Percentiles rank a stretch among this genome's conserved stretches.
These are phyloP conservation scores for Batillaria attramentaria DNA, from an alignment of 1,140 invertebrate species.

Conservation along the genomic window DNA sequence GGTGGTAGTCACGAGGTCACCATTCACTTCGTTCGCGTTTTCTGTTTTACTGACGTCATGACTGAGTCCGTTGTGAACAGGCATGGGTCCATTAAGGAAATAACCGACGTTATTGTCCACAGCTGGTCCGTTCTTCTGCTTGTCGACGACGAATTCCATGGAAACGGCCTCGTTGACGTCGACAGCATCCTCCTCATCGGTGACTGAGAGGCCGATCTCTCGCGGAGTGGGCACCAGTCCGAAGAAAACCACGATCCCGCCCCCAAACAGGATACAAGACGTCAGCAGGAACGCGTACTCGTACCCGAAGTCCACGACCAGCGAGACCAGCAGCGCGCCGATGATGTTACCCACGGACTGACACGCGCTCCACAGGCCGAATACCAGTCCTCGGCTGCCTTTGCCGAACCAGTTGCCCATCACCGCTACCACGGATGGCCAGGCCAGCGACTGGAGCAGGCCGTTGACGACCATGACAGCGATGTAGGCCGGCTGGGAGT, in stretches of 20 bases:
- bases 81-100: too few relatives aligned
- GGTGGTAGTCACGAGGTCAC: too few relatives aligned
- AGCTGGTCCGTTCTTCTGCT: too few relatives aligned
- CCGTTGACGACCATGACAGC: conserved; percentile 82
- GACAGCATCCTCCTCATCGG: not conserved
- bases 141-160: too few relatives aligned
- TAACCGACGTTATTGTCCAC: too few relatives aligned
- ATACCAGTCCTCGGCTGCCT: conserved; percentile 74
- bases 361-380: conserved; percentile 74
- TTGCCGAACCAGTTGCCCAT: conserved; percentile 97
- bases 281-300: conserved; percentile 73
- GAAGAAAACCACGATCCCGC: conserved; percentile 69
- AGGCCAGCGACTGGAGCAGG: conserved; percentile 91
- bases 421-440: conserved; percentile 90
- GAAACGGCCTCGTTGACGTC: too few relatives aligned
- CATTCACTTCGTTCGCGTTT: too few relatives aligned
- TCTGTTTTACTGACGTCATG: too few relatives aligned
- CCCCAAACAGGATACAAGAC: conserved; percentile 67
- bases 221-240: conserved; percentile 67
- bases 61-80: too few relatives aligned
- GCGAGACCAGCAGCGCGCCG: conserved; percentile 71
- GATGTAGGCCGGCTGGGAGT: conserved; percentile 71
- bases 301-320: conserved; percentile 72
- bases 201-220: conserved; percentile 51
- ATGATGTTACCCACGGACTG: conserved; percentile 75